A percentile compares a stretch with the other conserved stretches of the same genome.
Evolutionary conservation across 2,113 vertebrate species (phyloP).

Genomic region (Phyllostomus hastatus): DNA sequence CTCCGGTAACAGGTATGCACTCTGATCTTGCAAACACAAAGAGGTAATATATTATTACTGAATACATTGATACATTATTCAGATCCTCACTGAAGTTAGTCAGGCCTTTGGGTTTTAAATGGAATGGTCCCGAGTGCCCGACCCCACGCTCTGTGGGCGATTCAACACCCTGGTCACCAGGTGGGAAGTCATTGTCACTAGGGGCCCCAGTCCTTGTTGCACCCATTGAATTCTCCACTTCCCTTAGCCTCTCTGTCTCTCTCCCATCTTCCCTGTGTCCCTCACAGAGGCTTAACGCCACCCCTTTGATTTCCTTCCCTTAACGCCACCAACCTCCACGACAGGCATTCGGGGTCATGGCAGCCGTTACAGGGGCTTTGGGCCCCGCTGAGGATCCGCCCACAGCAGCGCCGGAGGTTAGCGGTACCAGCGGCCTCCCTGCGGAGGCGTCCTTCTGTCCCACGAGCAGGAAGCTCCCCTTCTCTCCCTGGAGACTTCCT

Average conservation of each 20-base stretch:
- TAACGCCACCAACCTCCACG: neutral
- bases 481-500: neutral
- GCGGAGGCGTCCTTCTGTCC: neutral
- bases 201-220: neutral
- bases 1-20: neutral
- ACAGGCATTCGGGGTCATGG: neutral
- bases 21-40: neutral
- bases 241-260: neutral
- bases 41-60: neutral
- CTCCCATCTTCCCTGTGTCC: fast-evolving
- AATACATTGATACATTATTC: neutral
- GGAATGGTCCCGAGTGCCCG: neutral
- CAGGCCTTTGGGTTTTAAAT: neutral
- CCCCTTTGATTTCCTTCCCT: neutral
- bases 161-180: neutral
- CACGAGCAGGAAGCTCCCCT: neutral
- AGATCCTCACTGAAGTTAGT: neutral
- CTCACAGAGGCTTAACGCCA: neutral
- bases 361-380: neutral
- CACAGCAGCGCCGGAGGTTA: neutral
- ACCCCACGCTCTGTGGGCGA: neutral
- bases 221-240: neutral
- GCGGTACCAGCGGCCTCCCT: neutral
- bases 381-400: neutral
- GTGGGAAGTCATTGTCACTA: neutral